Evolutionary conservation across 2,797 vertebrate genomes (phyloP), one percentile per base, ranked within the genome.

Genomic region (Potorous gilbertii): DNA sequence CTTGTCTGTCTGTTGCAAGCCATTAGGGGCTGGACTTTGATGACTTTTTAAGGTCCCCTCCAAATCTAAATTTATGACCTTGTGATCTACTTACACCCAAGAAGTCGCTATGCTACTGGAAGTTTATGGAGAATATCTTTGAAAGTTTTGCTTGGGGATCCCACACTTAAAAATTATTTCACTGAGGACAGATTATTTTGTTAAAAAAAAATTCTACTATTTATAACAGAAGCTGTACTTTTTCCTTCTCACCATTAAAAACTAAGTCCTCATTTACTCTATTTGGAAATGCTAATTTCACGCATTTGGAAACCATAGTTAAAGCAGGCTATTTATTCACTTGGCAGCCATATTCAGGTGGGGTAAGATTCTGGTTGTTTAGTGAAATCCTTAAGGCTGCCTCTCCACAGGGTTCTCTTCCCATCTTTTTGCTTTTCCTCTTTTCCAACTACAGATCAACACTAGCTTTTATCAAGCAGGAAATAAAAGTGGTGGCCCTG

Each of bases 391-490:
- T 28, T 24, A 52, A 52, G 4, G 62, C 90, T 6, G n/a, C 50
- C 9, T 87, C 96, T 92, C 91, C 56, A 55, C 16, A 74, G 91
- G 94, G 95, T 90, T 92, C 94, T 87, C 96, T 96, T 94, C 94
- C 94, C 62, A 50, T 96, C 90, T 90, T 57, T 62, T 94, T 90
- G 34, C 91, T 93, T 56, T 91, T 18, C 54, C 92, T 92, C 28
- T 54, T 93, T 92, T 95, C 92, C 90, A 96, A 96, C 91, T 92
- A 52, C 90, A 91, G 93, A 59, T 2, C 81, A 92, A 95, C 55
- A 90, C 27, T 92, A 90, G 81, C 90, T 62, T 97, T 94, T 55
- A 97, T 0, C 56, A 66, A 40, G 90, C 93, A 98, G 96, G 95
- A 98, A 96, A 94, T 0, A 54, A 24, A 97, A 87, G 89, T 55